Base-by-base conservation (phyloP, 92 coral and sea anemone species). In the Porites rus region DNA sequence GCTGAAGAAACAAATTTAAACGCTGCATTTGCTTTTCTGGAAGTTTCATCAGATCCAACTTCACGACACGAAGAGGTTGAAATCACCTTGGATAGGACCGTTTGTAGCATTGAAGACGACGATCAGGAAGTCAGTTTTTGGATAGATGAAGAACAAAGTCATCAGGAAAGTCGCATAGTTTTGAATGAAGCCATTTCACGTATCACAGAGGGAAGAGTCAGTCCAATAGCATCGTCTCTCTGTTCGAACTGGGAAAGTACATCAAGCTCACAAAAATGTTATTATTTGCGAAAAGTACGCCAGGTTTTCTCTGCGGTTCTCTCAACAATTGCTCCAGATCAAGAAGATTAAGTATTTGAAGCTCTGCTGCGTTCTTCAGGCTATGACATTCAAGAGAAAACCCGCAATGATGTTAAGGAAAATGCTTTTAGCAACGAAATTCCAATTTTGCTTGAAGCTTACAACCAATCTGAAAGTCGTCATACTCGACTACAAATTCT, bases 391-490 rank as follows among this genome's bases (percentile, higher is more conserved):
- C 46, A 38, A 38, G 46, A 5, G 6, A 38, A 38, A 38, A 38
- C 46, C 46, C 5, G 6, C 46, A 3, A 28, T 28, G 46, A 38
- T 38, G 46, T 38, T 38, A 38, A 38, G 46, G 46, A 38, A 38
- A 38, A 38, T 38, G 46, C 6, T 31, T 31, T 31, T 3, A 31
- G 38, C 38, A 31, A 31, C 38, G 38, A 31, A 31, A 31, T 31
- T 31, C 38, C 38, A 3, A 1, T 31, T 31, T 31, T 31, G 46
- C 46, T 38, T 38, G 46, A 38, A 38, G 84, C 64, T 31, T 77
- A 76, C 77, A 51, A 77, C 75, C 54, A 85, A 85, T 83, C 89
- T 14, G 89, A 85, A 85, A 85, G 53, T 85, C 89, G 78, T 18
- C 88, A 84, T 7, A 84, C 88, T 46, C 71, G 88, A 62, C 75